Evolutionary conservation across 2,888 invertebrate species (phyloP).

Genomic region (Ophion obscuratus): DNA sequence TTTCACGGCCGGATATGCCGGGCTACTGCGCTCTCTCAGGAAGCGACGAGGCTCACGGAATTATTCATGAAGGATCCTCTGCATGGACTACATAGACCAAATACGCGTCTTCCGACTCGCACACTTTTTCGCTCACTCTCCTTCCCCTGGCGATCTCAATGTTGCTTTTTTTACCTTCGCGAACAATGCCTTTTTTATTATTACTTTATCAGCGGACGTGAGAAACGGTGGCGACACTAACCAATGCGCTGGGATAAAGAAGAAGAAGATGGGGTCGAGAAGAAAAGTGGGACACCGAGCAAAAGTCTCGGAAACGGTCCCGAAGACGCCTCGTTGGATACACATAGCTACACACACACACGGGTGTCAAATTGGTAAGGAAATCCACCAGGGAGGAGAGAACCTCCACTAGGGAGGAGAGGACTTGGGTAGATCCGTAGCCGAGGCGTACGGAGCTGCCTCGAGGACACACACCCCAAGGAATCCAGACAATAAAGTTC

Average conservation of each 20-base stretch:
- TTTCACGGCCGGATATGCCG: conserved; percentile 65
- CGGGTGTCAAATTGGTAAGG: conserved; percentile 4
- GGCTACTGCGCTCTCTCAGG: conserved; percentile 55
- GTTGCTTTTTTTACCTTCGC: not conserved
- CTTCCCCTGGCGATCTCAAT: conserved; percentile 15
- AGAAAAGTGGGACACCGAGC: conserved; percentile 13
- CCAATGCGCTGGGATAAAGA: not conserved
- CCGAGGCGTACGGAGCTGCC: not conserved
- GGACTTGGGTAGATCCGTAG: not conserved
- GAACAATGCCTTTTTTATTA: not conserved
- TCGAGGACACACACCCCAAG: conserved; percentile 16
- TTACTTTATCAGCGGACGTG: not conserved
- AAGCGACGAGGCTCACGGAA: conserved; percentile 62
- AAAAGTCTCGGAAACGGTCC: conserved; percentile 6
- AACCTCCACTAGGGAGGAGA: not conserved
- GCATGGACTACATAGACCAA: conserved; percentile 40
- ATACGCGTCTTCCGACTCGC: conserved; percentile 19
- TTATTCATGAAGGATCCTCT: conserved; percentile 70
- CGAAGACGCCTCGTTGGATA: conserved; percentile 21
- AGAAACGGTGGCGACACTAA: conserved; percentile 10
- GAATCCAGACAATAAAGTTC: conserved; percentile 28
- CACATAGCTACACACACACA: not conserved
- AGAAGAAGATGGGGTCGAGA: not conserved
- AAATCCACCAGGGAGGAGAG: conserved; percentile 10
- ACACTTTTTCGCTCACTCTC: not conserved